Percentiles rank a stretch among this genome's conserved stretches.
Conservation (phyloP, 2,113 vertebrate genomes). For the Saguinus imperator region DNA sequence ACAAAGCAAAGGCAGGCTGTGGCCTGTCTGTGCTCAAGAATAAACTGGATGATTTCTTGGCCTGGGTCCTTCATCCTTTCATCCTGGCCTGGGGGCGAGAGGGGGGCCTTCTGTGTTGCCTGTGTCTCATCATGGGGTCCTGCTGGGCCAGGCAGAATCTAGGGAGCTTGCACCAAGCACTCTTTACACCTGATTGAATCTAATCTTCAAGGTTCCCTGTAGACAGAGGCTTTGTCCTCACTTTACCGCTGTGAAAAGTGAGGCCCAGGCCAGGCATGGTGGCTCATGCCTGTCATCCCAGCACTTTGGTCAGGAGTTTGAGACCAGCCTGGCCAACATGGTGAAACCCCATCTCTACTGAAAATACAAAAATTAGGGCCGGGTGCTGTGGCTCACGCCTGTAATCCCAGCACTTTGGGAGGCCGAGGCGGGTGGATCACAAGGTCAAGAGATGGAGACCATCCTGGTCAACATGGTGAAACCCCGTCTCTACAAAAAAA, state of each 20-base stretch:
- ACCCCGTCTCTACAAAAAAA: no score
- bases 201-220: not conserved
- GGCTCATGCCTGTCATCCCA: no score
- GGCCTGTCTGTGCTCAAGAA: conserved; percentile 40
- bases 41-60: conserved; percentile 35
- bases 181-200: accelerated
- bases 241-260: not conserved
- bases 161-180: not conserved
- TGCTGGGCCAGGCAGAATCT: not conserved
- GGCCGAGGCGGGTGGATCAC: no score
- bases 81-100: not conserved
- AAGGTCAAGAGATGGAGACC: no score
- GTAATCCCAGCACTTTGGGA: no score
- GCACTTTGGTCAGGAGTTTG: no score
- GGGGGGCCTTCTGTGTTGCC: not conserved
- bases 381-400: no score
- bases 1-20: not conserved
- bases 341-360: no score
- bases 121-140: not conserved
- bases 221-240: not conserved
- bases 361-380: no score
- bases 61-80: not conserved
- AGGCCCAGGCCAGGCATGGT: not conserved
- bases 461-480: no score
- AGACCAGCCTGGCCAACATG: no score